phyloP scores from a whole-genome alignment of 2,797 vertebrate genomes.

The Eidolon dupreanum region DNA sequence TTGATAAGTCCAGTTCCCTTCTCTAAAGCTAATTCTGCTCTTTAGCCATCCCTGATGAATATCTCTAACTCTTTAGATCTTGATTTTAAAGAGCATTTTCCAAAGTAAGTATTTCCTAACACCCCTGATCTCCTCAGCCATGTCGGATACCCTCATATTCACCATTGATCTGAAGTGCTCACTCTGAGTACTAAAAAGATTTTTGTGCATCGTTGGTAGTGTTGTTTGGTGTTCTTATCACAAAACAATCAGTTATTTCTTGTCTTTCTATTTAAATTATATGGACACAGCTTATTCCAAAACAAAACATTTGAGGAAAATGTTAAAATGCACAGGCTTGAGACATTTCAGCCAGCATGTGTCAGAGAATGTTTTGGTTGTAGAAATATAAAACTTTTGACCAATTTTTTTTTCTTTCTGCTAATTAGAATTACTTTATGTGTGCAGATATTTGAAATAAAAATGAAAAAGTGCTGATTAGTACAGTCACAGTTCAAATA shows the following conservation, averaged over 20 bases:
- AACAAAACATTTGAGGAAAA: neutral
- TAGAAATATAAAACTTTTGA: neutral
- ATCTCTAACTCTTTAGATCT: neutral
- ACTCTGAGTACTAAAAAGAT: neutral
- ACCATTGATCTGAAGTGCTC: accelerated
- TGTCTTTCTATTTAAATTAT: neutral
- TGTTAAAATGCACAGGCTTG: too few relatives aligned
- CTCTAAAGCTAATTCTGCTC: neutral
- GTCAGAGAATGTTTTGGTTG: neutral
- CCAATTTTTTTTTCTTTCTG: neutral
- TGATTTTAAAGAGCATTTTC: neutral
- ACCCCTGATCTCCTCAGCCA: too few relatives aligned
- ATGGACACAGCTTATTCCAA: neutral
- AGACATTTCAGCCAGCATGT: neutral
- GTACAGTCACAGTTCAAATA: neutral
- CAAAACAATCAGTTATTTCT: neutral
- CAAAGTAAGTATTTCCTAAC: accelerated
- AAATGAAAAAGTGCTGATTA: neutral
- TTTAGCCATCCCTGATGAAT: neutral
- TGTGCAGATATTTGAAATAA: neutral
- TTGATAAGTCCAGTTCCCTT: neutral
- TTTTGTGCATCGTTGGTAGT: neutral
- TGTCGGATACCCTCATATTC: accelerated
- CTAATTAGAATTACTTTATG: neutral
- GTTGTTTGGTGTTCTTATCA: neutral